These are phyloP conservation scores for Andrena flavipes DNA, from an alignment of 2,888 invertebrate genomes.

Conservation along the genomic window DNA sequence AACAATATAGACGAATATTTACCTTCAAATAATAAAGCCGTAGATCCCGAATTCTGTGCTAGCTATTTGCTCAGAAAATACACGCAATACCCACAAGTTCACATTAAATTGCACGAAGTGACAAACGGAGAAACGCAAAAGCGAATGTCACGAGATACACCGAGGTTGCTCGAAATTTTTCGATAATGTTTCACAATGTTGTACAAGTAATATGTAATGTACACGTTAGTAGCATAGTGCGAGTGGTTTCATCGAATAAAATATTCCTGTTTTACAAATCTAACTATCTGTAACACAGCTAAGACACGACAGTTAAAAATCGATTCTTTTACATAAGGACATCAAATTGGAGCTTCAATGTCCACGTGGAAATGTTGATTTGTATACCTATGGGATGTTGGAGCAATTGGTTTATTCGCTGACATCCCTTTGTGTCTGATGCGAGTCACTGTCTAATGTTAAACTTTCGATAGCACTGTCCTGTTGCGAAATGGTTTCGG, in stretches of 20 bases:
- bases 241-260: slow-evolving; percentile 49
- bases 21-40: slow-evolving; percentile 63
- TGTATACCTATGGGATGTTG: slow-evolving; percentile 27
- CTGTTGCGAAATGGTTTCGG: slow-evolving; percentile 80
- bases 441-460: slow-evolving; percentile 78
- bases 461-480: slow-evolving; percentile 80
- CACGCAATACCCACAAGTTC: slow-evolving; percentile 56
- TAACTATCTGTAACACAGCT: slow-evolving; percentile 53
- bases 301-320: slow-evolving; percentile 49
- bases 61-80: slow-evolving; percentile 59
- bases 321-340: slow-evolving; percentile 37
- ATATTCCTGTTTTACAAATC: slow-evolving; percentile 53
- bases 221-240: slow-evolving; percentile 43
- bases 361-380: slow-evolving; percentile 55
- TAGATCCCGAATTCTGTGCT: slow-evolving; percentile 68
- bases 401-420: slow-evolving; percentile 62
- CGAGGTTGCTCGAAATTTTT: slow-evolving; percentile 25
- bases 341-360: slow-evolving; percentile 49
- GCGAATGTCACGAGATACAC: slow-evolving; percentile 30
- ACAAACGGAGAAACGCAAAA: slow-evolving; percentile 44
- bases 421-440: slow-evolving; percentile 77
- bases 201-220: slow-evolving; percentile 37
- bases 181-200: slow-evolving; percentile 23
- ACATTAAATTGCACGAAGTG: slow-evolving; percentile 54
- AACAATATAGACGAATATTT: slow-evolving; percentile 55